phyloP scores from a whole-genome alignment of 2,113 vertebrate genomes.

The Bagarius yarrelli region DNA sequence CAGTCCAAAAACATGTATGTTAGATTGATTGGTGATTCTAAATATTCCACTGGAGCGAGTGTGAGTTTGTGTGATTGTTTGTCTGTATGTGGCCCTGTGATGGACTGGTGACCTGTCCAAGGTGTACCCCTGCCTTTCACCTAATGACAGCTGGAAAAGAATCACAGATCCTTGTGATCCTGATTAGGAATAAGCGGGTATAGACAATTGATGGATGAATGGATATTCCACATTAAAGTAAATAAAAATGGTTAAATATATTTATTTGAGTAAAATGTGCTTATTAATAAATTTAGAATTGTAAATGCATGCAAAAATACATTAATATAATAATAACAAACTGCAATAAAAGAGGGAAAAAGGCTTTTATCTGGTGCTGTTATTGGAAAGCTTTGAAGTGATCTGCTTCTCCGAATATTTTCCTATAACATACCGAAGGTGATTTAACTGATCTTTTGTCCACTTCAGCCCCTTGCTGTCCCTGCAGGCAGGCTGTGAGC shows the following conservation, averaged over 20 bases:
- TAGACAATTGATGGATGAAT: not conserved
- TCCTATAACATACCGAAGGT: slow-evolving; percentile 63
- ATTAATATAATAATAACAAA: not conserved
- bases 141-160: too few relatives aligned
- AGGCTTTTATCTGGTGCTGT: not conserved
- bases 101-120: too few relatives aligned
- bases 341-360: not conserved
- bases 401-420: not conserved
- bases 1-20: too few relatives aligned
- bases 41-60: too few relatives aligned
- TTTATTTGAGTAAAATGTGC: too few relatives aligned
- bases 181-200: too few relatives aligned
- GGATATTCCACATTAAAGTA: not conserved
- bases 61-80: too few relatives aligned
- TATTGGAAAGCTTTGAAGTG: not conserved
- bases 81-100: too few relatives aligned
- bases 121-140: too few relatives aligned
- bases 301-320: too few relatives aligned
- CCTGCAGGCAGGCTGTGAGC: slow-evolving; percentile 93
- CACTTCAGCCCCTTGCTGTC: slow-evolving; percentile 88
- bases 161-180: too few relatives aligned
- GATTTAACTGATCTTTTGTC: slow-evolving; percentile 94
- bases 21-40: too few relatives aligned
- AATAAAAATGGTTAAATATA: not conserved
- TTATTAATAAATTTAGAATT: not conserved